These are phyloP conservation scores for Isichthys henryi DNA, from an alignment of 2,113 vertebrate genomes.

Conservation along the genomic window DNA sequence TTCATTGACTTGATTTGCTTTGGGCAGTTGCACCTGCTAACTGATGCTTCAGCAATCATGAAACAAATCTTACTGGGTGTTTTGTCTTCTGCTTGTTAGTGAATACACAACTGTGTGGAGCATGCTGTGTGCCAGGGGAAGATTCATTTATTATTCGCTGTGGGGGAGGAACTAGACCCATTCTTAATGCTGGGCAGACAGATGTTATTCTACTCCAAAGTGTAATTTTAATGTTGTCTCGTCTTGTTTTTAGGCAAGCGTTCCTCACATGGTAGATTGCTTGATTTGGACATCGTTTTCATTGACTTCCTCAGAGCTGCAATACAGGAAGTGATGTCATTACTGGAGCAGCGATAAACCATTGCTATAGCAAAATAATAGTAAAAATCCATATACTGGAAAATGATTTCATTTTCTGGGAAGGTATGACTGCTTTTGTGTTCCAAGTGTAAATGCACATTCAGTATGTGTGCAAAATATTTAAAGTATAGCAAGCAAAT, in stretches of 20 bases:
- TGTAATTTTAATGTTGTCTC: background rate
- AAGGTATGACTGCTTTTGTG: background rate
- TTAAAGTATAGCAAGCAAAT: background rate
- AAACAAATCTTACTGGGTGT: background rate
- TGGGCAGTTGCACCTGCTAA: conserved; percentile 3
- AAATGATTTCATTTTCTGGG: background rate
- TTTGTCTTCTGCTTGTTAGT: background rate
- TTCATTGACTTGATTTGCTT: background rate
- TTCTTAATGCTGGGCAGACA: background rate
- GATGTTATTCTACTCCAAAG: background rate
- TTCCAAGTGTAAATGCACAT: background rate
- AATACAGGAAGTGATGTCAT: conserved; percentile 23
- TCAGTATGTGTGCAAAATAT: background rate
- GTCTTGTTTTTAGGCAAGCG: background rate
- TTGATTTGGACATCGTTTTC: background rate
- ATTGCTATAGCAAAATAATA: background rate
- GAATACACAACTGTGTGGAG: background rate
- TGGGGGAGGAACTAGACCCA: background rate
- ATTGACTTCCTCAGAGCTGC: conserved; percentile 26
- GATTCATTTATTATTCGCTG: background rate
- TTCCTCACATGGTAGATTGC: conserved; percentile 42
- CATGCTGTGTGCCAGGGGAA: background rate
- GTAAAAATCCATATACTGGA: background rate
- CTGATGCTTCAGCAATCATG: background rate
- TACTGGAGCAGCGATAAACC: background rate